phyloP scores from a whole-genome alignment of 2,888 invertebrate species.

The Alloscopus bannaensis region DNA sequence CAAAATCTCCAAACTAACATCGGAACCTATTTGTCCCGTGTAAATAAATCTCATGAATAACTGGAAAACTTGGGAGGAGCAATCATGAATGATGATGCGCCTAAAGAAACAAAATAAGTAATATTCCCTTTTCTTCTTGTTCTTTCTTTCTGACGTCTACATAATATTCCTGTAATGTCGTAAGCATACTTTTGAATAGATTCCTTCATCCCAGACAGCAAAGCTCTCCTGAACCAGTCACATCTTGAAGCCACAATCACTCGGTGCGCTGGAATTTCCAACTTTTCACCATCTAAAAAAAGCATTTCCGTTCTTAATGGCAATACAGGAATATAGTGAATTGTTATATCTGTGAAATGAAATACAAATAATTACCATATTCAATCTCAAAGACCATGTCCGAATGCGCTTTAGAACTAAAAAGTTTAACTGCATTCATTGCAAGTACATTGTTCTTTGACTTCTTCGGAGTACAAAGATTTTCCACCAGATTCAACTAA shows the following conservation, averaged over 20 bases:
- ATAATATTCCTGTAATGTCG: background rate
- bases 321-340: slow-evolving; percentile 1
- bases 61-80: slow-evolving; percentile 80
- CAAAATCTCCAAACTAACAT: slow-evolving; percentile 74
- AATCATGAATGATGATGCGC: slow-evolving; percentile 82
- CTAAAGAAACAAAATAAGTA: slow-evolving; percentile 75
- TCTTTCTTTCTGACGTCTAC: background rate
- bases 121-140: slow-evolving; percentile 3
- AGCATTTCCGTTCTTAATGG: background rate
- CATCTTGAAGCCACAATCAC: slow-evolving; percentile 82
- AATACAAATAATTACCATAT: slow-evolving; percentile 68
- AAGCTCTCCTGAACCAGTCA: slow-evolving; percentile 83
- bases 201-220: slow-evolving; percentile 84
- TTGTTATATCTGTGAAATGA: background rate
- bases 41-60: slow-evolving; percentile 82
- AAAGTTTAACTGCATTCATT: slow-evolving; percentile 79
- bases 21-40: slow-evolving; percentile 79
- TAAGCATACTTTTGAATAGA: slow-evolving; percentile 80
- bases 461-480: slow-evolving; percentile 80
- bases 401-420: slow-evolving; percentile 78
- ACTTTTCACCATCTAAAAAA: slow-evolving; percentile 65
- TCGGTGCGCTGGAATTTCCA: slow-evolving; percentile 78
- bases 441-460: slow-evolving; percentile 79
- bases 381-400: slow-evolving; percentile 82
- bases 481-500: slow-evolving; percentile 80